Evolutionary conservation across 2,888 invertebrate genomes (phyloP).

Genomic region (Drosophila mulleri): DNA sequence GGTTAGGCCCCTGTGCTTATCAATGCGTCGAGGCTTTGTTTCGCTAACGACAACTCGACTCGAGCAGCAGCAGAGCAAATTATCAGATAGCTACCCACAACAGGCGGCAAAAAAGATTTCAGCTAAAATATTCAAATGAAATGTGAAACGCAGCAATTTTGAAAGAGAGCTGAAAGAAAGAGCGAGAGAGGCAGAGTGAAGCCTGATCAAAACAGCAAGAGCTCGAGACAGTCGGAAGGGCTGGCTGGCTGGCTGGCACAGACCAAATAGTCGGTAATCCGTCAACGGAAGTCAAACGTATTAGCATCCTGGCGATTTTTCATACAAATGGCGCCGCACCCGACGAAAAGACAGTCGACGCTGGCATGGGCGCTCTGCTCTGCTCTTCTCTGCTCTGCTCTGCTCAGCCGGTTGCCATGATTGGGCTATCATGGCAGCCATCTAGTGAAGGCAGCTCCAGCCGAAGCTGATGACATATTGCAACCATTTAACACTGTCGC

Average conservation of each 20-base stretch:
- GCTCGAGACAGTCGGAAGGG: constrained; percentile 26
- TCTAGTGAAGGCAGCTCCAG: constrained; percentile 57
- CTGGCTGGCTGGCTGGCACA: constrained; percentile 45
- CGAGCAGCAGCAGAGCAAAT: constrained; percentile 63
- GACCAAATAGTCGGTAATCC: constrained; percentile 82
- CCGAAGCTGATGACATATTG: constrained; percentile 82
- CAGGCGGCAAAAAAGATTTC: constrained; percentile 51
- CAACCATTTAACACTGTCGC: constrained; percentile 84
- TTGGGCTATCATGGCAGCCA: constrained; percentile 76
- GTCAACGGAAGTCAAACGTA: constrained; percentile 85
- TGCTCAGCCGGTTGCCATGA: constrained; percentile 57
- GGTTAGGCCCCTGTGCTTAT: constrained; percentile 62
- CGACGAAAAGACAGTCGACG: constrained; percentile 40
- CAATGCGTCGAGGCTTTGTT: constrained; percentile 66
- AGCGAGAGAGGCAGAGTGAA: neutral
- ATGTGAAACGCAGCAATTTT: constrained; percentile 79
- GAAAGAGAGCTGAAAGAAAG: neutral
- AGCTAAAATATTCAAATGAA: constrained; percentile 80
- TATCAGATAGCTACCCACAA: constrained; percentile 73
- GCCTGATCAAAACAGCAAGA: constrained; percentile 3
- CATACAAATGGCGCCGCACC: constrained; percentile 81
- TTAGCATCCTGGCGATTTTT: constrained; percentile 84
- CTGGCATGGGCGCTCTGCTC: constrained; percentile 2
- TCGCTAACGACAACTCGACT: constrained; percentile 50
- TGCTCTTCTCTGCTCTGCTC: constrained; percentile 18